Evolutionary conservation across 2,888 invertebrate genomes (phyloP), one percentile per base, ranked within the genome.

Genomic region (Xestia c-nigrum): DNA sequence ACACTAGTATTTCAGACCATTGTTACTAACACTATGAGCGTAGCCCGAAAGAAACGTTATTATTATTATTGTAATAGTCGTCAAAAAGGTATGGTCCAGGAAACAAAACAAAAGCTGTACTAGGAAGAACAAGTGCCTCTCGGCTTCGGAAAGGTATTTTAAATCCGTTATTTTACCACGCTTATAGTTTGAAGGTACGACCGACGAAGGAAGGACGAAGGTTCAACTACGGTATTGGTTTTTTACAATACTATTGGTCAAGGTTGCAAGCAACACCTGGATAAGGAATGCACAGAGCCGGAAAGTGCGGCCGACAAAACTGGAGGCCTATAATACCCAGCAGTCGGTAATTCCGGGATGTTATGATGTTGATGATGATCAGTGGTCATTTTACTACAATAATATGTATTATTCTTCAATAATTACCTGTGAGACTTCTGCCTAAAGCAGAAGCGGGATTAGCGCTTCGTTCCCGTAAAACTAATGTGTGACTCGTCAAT

Each of bases 371-470:
- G 40, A 40, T 6, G 40, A 40, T 40, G 40, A 40, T 40, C 7
- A 55, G n/a, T 40, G 5, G 1, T 2, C 14, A 40, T 52, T 40
- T 43, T 19, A 69, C 19, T 16, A 9, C 9, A 38, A n/a, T 7
- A 1, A 14, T 12, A 19, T 0, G 3, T 38, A 31, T 59, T 19
- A 31, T 16, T 31, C 9, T 38, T 10, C 0, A 40, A n/a, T 31
- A 78, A 46, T 78, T 92, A 96, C 97, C 97, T 91, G 96, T 96
- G 74, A 96, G 93, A 93, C 97, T 97, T 87, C 97, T 93, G 74
- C 96, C 97, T 87, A 97, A 94, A 52, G 97, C 97, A 50, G 97
- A 97, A 5, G 97, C 97, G 7, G 97, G 97, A 79, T 97, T 97
- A 1, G 97, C 97, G 43, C 97, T 97, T 77, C 97, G 97, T 78